A percentile compares a stretch with the other conserved stretches of the same genome.
Evolutionary conservation across 1,140 invertebrate genomes (phyloP).

Genomic region (Rhagoletis zephyria): DNA sequence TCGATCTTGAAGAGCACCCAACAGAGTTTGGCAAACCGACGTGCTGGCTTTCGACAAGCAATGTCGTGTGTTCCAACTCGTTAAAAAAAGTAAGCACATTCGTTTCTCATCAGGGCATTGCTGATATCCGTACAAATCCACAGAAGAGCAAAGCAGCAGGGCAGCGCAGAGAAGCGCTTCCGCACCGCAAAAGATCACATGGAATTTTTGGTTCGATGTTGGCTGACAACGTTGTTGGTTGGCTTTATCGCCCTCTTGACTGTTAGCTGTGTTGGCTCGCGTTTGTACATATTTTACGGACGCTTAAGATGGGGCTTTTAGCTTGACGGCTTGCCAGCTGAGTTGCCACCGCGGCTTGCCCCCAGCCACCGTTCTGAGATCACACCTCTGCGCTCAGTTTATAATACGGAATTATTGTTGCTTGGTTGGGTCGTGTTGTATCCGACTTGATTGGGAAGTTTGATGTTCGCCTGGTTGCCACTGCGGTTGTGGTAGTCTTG

Average conservation of each 20-base stretch:
- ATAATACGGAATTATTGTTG: not conserved
- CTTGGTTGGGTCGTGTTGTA: not conserved
- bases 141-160: not conserved
- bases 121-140: not conserved
- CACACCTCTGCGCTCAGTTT: not conserved
- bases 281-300: not conserved
- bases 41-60: not conserved
- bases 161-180: conserved; percentile 2
- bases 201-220: not conserved
- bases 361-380: conserved; percentile 1
- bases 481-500: conserved; percentile 40
- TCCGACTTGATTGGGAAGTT: conserved; percentile 10
- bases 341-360: not conserved
- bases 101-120: not conserved
- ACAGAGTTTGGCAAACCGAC: not conserved
- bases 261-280: not conserved
- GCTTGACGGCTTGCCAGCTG: not conserved
- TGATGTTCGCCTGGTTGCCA: conserved; percentile 6
- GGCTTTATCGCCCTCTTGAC: not conserved
- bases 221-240: not conserved
- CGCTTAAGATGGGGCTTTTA: not conserved
- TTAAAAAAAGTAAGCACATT: not conserved
- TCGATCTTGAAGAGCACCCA: conserved; percentile 9
- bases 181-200: conserved; percentile 29
- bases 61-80: not conserved